phyloP scores from a whole-genome alignment of 2,113 vertebrate species.

The Myotis yumanensis region DNA sequence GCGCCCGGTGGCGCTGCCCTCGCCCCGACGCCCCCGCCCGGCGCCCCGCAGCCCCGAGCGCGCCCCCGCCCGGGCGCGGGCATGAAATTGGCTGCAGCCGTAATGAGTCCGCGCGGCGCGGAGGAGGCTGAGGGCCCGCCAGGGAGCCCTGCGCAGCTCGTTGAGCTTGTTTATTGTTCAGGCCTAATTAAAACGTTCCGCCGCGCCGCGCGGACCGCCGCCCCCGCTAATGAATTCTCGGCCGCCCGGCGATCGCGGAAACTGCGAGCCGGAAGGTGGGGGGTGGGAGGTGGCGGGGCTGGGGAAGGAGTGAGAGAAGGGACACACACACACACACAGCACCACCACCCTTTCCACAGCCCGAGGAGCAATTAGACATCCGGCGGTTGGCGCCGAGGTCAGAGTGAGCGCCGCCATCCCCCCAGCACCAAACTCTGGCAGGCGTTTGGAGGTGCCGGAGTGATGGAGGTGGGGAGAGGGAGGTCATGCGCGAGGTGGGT shows the following conservation, averaged over 20 bases:
- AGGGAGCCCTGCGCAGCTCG: conserved; percentile 83
- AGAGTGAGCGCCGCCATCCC: not conserved
- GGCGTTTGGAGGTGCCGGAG: conserved; percentile 54
- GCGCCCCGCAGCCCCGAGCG: not conserved
- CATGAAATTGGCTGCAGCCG: conserved; percentile 85
- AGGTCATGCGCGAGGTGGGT: not conserved
- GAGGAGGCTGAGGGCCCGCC: conserved; percentile 82
- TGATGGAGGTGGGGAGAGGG: not conserved
- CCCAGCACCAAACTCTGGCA: not conserved
- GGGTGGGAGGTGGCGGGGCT: conserved; percentile 6
- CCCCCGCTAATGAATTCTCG: conserved; percentile 84
- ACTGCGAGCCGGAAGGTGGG: conserved; percentile 67
- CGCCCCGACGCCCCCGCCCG: not conserved
- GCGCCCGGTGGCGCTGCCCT: not conserved
- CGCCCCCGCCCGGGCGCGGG: conserved; percentile 49
- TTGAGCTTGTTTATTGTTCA: conserved; percentile 88
- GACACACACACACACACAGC: not conserved
- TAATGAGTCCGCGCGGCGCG: conserved; percentile 82
- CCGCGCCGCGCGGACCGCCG: conserved; percentile 83
- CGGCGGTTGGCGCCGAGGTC: conserved; percentile 19
- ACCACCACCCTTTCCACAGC: not conserved
- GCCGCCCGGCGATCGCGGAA: conserved; percentile 79
- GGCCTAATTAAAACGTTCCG: conserved; percentile 88
- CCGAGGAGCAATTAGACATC: conserved; percentile 54
- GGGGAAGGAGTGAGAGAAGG: not conserved